Evolutionary conservation across 2,797 vertebrate species (phyloP), one percentile per base, ranked within the genome.

Genomic region (Liparis tanakae): DNA sequence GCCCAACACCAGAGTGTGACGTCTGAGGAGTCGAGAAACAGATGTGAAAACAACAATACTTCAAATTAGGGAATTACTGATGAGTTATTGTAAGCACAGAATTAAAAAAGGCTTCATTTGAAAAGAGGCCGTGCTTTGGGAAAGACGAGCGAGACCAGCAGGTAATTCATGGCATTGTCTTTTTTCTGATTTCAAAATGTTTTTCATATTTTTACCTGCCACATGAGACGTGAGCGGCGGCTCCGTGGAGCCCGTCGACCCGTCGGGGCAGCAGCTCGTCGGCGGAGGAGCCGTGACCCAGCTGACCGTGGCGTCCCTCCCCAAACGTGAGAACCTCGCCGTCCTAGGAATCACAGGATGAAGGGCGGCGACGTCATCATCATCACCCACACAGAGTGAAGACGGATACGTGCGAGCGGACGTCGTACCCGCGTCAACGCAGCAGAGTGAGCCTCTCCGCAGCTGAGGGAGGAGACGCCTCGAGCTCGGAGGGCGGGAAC

Each of bases 271-370:
- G 65, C 59, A 93, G 39, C 75, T 96, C 94, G 18, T 95, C 89
- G 34, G 0, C 74, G 6, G 90, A 88, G 51, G 95, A 95, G 84
- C 88, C 93, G 90, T 97, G 96, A 70, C 97, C 97, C 0, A 98
- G 96, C 68, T 97, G 96, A 34, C 97, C 97, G 1, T 87, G 70
- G 18, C 82, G 70, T 79, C 97, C 97, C 17, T 95, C 93, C 87
- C 97, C 96, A 85, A 97, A 97, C 33, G 96, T 98, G 70, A 93
- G 96, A 67, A 97, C 90, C 20, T 94, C n/a, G 5, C 96, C 95
- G 18, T 92, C 92, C 96, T 98, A 61, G 7, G 80, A 88, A 72
- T 55, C 37, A 66, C 1, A 12, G 46, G 0, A 18, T 54, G 33
- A 63, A 13, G 15, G 44, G 4, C 46, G 6, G n/a, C 12, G 5